phyloP scores from a whole-genome alignment of 2,888 invertebrate species.

The Horisme vitalbata region DNA sequence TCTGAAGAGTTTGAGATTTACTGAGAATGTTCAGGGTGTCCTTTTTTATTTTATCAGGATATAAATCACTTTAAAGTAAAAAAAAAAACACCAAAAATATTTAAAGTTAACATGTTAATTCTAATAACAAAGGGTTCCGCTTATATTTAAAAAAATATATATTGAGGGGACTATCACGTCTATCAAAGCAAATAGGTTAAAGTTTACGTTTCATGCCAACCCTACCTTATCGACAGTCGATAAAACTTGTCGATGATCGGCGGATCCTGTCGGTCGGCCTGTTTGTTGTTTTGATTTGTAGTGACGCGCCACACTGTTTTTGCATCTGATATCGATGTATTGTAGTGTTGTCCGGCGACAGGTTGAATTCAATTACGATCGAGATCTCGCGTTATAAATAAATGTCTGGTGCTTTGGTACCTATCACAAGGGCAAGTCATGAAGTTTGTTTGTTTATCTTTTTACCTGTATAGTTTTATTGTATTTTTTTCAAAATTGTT shows the following conservation, averaged over 20 bases:
- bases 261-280: conserved; percentile 67
- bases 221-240: conserved; percentile 40
- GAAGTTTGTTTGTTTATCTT: no score
- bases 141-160: neutral
- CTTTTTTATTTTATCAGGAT: no score
- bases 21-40: no score
- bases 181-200: neutral
- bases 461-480: no score
- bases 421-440: neutral
- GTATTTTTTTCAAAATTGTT: no score
- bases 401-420: conserved; percentile 7
- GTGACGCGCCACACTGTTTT: conserved; percentile 58
- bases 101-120: no score
- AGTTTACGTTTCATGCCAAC: conserved; percentile 1
- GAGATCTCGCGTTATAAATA: conserved; percentile 19
- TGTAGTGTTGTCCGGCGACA: conserved; percentile 37
- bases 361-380: conserved; percentile 32
- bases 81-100: no score
- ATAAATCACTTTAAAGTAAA: no score
- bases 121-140: no score
- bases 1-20: no score
- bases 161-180: neutral
- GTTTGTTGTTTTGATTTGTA: conserved; percentile 76
- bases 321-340: conserved; percentile 55
- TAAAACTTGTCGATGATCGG: conserved; percentile 68